Conservation (phyloP, 2,113 vertebrate species). For the Heloderma charlesbogerti region DNA sequence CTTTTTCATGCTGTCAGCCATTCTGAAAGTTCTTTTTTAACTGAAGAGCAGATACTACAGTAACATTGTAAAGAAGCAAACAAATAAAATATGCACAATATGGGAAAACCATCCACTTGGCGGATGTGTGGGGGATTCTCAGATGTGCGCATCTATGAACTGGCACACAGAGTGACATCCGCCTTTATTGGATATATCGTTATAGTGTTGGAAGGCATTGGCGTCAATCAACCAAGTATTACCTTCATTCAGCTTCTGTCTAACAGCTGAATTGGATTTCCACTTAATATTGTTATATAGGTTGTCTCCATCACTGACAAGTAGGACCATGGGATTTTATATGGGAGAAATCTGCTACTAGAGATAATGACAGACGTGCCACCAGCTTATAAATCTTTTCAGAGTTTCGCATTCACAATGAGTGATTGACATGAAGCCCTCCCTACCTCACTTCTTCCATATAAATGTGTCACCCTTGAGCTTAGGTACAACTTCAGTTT, state of each 20-base stretch:
- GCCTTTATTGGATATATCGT: not conserved
- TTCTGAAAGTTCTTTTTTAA: too few species aligned
- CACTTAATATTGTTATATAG: not conserved
- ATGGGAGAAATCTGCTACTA: constrained; percentile 62
- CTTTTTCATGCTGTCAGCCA: too few species aligned
- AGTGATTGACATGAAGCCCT: not conserved
- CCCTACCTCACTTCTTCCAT: not conserved
- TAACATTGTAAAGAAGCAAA: too few species aligned
- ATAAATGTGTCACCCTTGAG: not conserved
- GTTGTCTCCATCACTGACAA: not conserved
- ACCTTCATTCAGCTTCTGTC: not conserved
- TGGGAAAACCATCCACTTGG: not conserved
- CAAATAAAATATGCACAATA: not conserved
- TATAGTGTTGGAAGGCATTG: not conserved
- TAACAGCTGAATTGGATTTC: not conserved
- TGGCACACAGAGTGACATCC: not conserved
- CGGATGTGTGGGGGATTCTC: not conserved
- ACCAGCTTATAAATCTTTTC: constrained; percentile 54
- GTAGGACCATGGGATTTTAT: constrained; percentile 46
- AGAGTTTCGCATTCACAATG: constrained; percentile 29
- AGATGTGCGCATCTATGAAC: not conserved
- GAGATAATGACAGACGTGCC: constrained; percentile 66
- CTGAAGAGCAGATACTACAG: too few species aligned
- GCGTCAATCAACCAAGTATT: not conserved
- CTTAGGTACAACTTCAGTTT: not conserved